Base-by-base conservation (phyloP, 2,888 invertebrate genomes). In the Apomyelois bistriatella region DNA sequence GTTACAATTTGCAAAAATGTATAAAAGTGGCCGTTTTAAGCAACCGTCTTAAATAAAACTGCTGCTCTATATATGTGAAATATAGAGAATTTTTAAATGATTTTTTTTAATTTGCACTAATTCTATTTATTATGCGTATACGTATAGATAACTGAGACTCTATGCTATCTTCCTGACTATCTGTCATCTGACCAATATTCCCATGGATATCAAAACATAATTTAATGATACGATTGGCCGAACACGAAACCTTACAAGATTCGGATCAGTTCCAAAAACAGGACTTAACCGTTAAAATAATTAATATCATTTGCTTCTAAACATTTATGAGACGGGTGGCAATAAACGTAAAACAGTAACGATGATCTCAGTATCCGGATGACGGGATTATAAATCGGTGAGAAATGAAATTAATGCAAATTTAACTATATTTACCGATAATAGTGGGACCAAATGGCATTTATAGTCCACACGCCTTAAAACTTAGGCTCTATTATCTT, bases 241-340 rank as follows among this genome's bases (percentile, higher is more conserved):
- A 41, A 43, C 9, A 46, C 32, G 10, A 32, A 46, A 46, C 15
- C 46, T 46, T 16, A 32, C 28, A 10, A 13, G 43, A 46, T 30
- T 30, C 30, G 43, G 46, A 32, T 46, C 7, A 16, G 9, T 7
- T 10, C 32, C 22, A 22, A 13, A 32, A 46, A 46, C 46, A 46
- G 46, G 46, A 46, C 15, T 50, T 16, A 50, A 50, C 49, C 49
- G 49, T 50, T 50, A 50, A 48, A 28, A 15, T 40, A 41, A 50
- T 50, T 48, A 41, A 50, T 40, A 50, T 40, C 40, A 50, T 50
- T 30, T 36, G 16, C 36, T 37, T 17, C 40, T 10, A 40, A 52
- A 46, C 52, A 43, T 52, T 52, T 43, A 52, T 43, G 50, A 37
- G 42, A 22, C 22, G 22, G n/a, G 5, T 17, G 40, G 16, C 37